Base-by-base conservation (phyloP, 2,888 invertebrate species). In the Luperina testacea region DNA sequence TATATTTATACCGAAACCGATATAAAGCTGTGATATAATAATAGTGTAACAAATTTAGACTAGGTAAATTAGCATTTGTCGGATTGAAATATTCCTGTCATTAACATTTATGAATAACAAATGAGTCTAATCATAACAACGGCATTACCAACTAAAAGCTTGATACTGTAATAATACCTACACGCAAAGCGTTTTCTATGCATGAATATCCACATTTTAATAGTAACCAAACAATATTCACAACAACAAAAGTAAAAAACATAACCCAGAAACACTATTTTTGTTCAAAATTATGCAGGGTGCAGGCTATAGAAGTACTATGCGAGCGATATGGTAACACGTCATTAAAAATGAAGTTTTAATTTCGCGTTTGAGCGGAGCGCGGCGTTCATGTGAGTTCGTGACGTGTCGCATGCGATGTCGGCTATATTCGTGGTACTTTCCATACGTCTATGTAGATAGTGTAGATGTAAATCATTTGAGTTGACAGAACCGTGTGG, bases 271-370 rank as follows among this genome's bases (percentile, higher is more conserved):
- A 84, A 82, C 83, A 87, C 53, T 45, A 67, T 88, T 77, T 83
- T 90, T 90, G 83, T 85, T 90, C 59, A 87, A 90, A 90, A 88
- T 90, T 85, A 88, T 88, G 82, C 86, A 76, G 77, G 57, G 64
- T 69, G 64, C 65, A 72, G 27, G 78, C 63, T 63, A 78, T 78
- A 82, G 38, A 38, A 86, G 82, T 85, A 81, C 79, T 83, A 74
- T 87, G 87, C 80, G 88, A 84, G 88, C 90, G 91, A 90, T 93
- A 93, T 93, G 92, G 92, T 92, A 93, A 93, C 94, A 94, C 92
- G 91, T 95, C 94, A 95, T 95, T 95, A 95, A 95, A 95, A 94
- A 95, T 96, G 94, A 93, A 95, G 93, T 93, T 95, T 94, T 94
- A 94, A 95, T 95, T 95, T 94, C 92, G 90, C 92, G 90, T 88